Percentiles rank a stretch among this genome's conserved stretches.
phyloP scores from a whole-genome alignment of 2,888 invertebrate species.

The Hemithea aestivaria region DNA sequence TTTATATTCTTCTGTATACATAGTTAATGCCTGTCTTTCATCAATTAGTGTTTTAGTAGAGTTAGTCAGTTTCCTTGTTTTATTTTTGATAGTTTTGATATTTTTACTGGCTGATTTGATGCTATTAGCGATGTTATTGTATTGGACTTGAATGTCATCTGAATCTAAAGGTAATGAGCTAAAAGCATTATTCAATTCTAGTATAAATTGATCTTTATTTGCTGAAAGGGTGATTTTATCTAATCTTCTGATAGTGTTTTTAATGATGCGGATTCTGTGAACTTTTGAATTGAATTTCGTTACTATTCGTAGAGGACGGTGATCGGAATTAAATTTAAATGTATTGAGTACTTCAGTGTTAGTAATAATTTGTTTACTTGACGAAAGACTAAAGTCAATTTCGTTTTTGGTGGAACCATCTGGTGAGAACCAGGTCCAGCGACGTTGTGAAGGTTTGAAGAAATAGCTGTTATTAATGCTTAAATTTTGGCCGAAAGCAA shows the following conservation, averaged over 20 bases:
- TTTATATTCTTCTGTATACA: not conserved
- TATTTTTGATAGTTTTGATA: not conserved
- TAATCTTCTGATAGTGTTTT: not conserved
- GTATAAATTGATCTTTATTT: not conserved
- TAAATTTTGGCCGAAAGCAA: not conserved
- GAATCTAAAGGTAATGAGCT: not conserved
- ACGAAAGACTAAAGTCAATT: slow-evolving; percentile 1
- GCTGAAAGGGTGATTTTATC: not conserved
- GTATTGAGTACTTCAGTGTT: slow-evolving; percentile 1
- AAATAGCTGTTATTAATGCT: not conserved
- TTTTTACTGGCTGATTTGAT: not conserved
- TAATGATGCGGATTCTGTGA: not conserved
- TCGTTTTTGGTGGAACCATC: slow-evolving; percentile 1
- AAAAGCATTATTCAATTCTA: slow-evolving; percentile 3
- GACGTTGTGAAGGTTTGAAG: not conserved
- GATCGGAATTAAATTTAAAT: slow-evolving; percentile 3
- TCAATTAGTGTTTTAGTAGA: not conserved
- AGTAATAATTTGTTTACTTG: not conserved
- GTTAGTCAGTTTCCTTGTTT: not conserved
- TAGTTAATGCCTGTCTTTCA: not conserved
- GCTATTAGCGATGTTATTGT: not conserved
- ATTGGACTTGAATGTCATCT: not conserved
- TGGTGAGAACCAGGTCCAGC: not conserved
- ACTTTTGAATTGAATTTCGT: not conserved
- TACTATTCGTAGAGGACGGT: not conserved